Evolutionary conservation across 2,888 invertebrate species (phyloP).

Genomic region (Synanthedon formicaeformis): DNA sequence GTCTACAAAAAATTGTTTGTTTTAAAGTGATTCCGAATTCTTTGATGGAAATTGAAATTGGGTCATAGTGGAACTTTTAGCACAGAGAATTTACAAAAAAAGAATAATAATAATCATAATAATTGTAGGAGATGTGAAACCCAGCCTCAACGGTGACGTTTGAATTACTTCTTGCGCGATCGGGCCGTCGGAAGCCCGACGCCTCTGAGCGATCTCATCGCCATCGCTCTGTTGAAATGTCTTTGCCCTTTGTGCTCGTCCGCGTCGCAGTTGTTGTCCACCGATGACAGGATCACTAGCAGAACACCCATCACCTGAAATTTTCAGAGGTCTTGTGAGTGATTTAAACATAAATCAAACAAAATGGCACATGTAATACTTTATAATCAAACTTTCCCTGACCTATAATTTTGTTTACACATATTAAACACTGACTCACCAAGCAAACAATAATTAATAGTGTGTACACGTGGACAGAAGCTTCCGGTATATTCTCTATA

Average conservation of each 20-base stretch:
- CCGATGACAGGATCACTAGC: conserved; percentile 83
- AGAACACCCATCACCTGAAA: conserved; percentile 82
- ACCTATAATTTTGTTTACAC: too few species aligned
- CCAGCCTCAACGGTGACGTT: not conserved
- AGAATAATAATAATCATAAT: too few species aligned
- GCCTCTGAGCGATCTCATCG: conserved; percentile 83
- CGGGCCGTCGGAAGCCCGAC: conserved; percentile 49
- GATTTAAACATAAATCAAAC: too few species aligned
- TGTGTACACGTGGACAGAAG: conserved; percentile 87
- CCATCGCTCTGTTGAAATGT: conserved; percentile 90
- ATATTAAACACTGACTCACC: conserved; percentile 54
- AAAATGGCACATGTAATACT: too few species aligned
- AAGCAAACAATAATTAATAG: conserved; percentile 88
- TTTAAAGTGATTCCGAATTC: too few species aligned
- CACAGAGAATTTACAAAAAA: too few species aligned
- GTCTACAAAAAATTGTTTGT: too few species aligned
- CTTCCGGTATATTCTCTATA: conserved; percentile 83
- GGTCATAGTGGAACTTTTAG: too few species aligned
- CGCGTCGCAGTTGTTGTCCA: conserved; percentile 66
- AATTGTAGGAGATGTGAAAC: not conserved
- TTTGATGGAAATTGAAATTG: too few species aligned
- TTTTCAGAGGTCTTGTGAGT: too few species aligned
- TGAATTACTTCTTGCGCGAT: conserved; percentile 49
- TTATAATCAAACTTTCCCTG: too few species aligned
- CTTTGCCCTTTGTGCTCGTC: conserved; percentile 79